Percentiles rank a stretch among this genome's conserved stretches.
These are phyloP conservation scores for Catocala nupta DNA, from an alignment of 2,888 invertebrate species.

Conservation along the genomic window DNA sequence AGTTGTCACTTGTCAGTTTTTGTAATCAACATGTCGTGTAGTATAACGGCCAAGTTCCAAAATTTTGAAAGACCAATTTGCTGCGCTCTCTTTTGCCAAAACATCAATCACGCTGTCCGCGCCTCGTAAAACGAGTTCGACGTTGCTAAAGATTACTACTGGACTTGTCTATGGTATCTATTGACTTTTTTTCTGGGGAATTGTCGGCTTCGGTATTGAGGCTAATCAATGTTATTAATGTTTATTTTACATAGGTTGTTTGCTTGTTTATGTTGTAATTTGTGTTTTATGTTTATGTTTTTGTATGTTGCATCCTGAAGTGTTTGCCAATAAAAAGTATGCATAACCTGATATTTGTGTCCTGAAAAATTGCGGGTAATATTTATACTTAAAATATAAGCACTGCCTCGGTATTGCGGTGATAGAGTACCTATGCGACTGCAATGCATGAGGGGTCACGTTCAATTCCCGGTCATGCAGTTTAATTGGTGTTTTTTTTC, in stretches of 20 bases:
- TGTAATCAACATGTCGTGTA: constrained; percentile 41
- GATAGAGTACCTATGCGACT: no score
- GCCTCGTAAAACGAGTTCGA: constrained; percentile 47
- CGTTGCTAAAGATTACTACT: constrained; percentile 19
- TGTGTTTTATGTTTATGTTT: not conserved
- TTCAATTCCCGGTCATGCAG: no score
- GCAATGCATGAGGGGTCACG: no score
- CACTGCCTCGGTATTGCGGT: no score
- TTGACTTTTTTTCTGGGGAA: constrained; percentile 31
- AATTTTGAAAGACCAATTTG: constrained; percentile 50
- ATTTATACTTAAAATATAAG: no score
- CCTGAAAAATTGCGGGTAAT: no score
- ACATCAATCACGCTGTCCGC: constrained; percentile 54
- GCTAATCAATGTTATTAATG: constrained; percentile 10
- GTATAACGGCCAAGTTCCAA: constrained; percentile 31
- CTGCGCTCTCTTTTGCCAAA: constrained; percentile 44
- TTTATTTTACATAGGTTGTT: constrained; percentile 3
- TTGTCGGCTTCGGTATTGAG: constrained; percentile 24
- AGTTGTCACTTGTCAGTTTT: constrained; percentile 46
- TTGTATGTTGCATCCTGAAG: no score
- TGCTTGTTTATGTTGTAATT: not conserved
- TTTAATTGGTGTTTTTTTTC: not conserved
- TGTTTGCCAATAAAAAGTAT: no score
- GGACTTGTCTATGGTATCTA: constrained; percentile 33
- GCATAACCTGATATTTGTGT: no score